These are phyloP conservation scores for Lucinisca nassula DNA, from an alignment of 2,888 invertebrate genomes.

Conservation along the genomic window DNA sequence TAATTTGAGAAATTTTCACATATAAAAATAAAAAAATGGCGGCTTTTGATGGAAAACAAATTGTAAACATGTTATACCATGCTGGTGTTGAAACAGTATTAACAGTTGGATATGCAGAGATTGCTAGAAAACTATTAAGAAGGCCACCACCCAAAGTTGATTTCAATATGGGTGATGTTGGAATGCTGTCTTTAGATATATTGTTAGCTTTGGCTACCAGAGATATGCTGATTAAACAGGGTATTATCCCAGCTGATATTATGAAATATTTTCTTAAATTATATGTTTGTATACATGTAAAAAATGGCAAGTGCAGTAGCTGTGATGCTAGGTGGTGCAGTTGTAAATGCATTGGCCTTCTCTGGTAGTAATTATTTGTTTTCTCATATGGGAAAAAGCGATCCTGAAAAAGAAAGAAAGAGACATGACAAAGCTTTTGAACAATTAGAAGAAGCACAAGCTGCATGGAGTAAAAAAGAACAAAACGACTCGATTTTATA, in stretches of 20 bases:
- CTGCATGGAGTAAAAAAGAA: conserved; percentile 38
- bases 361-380: conserved; percentile 22
- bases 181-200: conserved; percentile 21
- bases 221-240: conserved; percentile 19
- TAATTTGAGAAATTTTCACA: neutral
- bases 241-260: neutral
- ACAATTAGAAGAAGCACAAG: too few species aligned
- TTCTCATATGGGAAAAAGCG: conserved; percentile 5
- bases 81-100: conserved; percentile 40
- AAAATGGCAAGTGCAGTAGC: conserved; percentile 49
- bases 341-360: conserved; percentile 10
- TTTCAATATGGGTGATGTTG: conserved; percentile 42
- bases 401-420: conserved; percentile 37
- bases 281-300: neutral
- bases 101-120: conserved; percentile 40
- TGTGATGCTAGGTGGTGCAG: neutral
- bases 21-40: neutral
- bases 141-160: conserved; percentile 38
- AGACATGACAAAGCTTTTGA: conserved; percentile 59
- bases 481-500: neutral
- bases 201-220: conserved; percentile 4
- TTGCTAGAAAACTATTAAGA: too few species aligned
- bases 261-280: neutral
- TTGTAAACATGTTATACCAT: too few species aligned
- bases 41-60: neutral